Base-by-base conservation (phyloP, 2,888 invertebrate genomes). In the Caenorhabditis sp. region DNA sequence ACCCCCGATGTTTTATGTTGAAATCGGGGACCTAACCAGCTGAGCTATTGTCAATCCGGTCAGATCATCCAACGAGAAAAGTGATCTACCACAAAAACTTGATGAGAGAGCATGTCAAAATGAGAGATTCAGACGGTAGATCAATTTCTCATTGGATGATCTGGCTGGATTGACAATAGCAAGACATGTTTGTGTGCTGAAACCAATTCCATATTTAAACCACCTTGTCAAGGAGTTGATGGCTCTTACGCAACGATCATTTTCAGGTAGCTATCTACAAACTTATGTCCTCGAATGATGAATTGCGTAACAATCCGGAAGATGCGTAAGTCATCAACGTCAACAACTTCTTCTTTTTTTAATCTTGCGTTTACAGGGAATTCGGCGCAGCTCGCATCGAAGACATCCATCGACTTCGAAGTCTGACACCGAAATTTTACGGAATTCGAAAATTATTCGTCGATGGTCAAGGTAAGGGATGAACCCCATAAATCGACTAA, bases 401-500 rank as follows among this genome's bases (percentile, higher is more conserved):
- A 64, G 81, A 77, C 43, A 50, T 70, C 12, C 57, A 62, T 43
- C 37, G 14, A 24, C 55, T 78, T 3, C 57, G 57, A 19, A 53
- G 36, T 12, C 62, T 78, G 27, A 71, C 71, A 10, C 73, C 78
- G 0, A 58, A 66, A 50, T 81, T 71, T 58, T 59, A 69, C 55
- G 72, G 81, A 53, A 62, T 73, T 27, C 62, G 68, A 54, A 69
- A 37, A 26, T 57, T 81, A 24, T 55, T 58, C 19, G 75, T 81
- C 14, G 79, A 77, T 55, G 81, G 76, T 50, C 72, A 76, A 69
- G 74, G 81, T 79, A 24, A 53, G 24, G n/a, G 53, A 53, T 23
- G 53, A 53, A 24, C 23, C 21, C 12, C 21, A 53, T 53, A 53
- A 53, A 53, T 53, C 24, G 43, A 6, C 43, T 43, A 43, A 43